Evolutionary conservation across 2,113 vertebrate species (phyloP), one percentile per base, ranked within the genome.

Genomic region (Chionis minor): DNA sequence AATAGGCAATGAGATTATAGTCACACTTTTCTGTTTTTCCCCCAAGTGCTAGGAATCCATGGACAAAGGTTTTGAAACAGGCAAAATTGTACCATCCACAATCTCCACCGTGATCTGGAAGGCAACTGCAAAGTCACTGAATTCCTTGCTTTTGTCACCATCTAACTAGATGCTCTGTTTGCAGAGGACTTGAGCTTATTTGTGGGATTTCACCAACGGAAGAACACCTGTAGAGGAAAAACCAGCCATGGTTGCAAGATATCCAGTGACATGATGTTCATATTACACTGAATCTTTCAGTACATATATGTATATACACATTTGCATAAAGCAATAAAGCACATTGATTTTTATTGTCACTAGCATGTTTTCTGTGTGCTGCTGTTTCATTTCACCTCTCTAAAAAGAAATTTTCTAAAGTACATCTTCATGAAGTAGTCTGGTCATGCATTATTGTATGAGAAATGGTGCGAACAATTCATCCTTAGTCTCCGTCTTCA

Each of bases 11-110:
- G 1, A 70, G 6, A 45, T 74, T 78, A 49, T 52, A 61, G 11
- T 12, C 5, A 22, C 9, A 61, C 0, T 73, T 42, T 42, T 55
- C 14, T 59, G 1, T 55, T 56, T 61, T 12, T 12, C 5, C 3
- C 4, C 2, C 9, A 62, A 19, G 4, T 38, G 5, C 8, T 61
- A 19, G 6, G 21, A 62, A 58, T 55, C 21, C 10, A 27, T 1
- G 47, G 30, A 5, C 21, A 12, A 70, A 70, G 0, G 6, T 12
- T 59, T 81, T 63, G 1, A 26, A 49, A 54, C 0, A 0, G 22
- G 7, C 8, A 75, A 42, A 82, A 18, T 5, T 82, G 23, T 27
- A 10, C 1, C 7, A 54, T 32, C 24, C 10, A 23, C 2, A 3
- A 82, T 58, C 4, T 54, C 9, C 12, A 45, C 14, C 20, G 28